Percentiles rank a stretch among this genome's conserved stretches.
These are phyloP conservation scores for Bos indicus DNA, from an alignment of 2,113 vertebrate species.

Conservation along the genomic window DNA sequence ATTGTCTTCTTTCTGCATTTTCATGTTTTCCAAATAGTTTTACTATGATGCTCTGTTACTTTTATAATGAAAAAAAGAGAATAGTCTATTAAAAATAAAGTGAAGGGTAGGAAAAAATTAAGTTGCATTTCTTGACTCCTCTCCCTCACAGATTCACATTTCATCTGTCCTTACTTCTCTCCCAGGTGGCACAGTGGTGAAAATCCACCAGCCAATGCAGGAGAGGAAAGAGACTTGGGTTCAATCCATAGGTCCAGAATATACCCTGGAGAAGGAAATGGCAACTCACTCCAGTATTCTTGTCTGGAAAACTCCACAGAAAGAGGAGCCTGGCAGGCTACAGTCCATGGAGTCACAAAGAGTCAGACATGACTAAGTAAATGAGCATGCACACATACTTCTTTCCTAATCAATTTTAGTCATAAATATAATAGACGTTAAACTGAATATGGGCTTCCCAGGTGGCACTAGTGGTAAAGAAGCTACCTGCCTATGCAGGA, in stretches of 20 bases:
- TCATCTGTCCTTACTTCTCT: not conserved
- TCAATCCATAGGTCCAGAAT: not conserved
- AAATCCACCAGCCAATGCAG: not conserved
- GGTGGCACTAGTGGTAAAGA: not conserved
- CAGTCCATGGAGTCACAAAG: not conserved
- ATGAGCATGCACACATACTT: not conserved
- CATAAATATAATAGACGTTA: not conserved
- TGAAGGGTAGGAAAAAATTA: not conserved
- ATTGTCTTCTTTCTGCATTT: not conserved
- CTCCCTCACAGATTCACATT: not conserved
- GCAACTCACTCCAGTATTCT: not conserved
- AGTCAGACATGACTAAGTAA: not conserved
- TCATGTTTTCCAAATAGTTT: constrained; percentile 19
- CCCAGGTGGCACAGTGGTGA: not conserved
- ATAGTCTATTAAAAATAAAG: constrained; percentile 7
- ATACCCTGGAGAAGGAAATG: not conserved
- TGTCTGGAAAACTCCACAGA: not conserved
- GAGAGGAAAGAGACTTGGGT: not conserved
- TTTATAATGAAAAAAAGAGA: not conserved
- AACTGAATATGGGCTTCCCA: not conserved
- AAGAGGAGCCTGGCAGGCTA: not conserved
- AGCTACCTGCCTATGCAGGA: not conserved
- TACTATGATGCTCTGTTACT: not conserved
- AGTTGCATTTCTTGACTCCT: not conserved
- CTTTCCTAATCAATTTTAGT: not conserved